Evolutionary conservation across 2,797 vertebrate species (phyloP).

Genomic region (Discoglossus pictus): DNA sequence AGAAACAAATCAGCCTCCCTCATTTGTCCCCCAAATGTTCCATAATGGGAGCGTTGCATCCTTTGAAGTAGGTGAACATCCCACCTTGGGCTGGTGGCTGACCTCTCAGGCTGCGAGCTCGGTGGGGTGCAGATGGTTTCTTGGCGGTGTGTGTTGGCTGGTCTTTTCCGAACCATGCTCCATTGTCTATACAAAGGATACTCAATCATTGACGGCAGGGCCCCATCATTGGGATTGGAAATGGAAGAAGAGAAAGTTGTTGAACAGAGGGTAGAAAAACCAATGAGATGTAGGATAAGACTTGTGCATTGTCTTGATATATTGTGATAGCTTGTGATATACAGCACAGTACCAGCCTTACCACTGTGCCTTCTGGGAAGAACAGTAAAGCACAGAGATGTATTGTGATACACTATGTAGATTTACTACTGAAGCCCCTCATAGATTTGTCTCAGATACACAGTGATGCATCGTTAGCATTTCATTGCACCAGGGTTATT

Average conservation of each 20-base stretch:
- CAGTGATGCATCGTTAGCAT: too few relatives aligned
- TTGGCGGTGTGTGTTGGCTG: neutral
- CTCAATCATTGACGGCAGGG: neutral
- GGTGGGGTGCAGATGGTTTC: conserved; percentile 1
- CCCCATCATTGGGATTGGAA: conserved; percentile 15
- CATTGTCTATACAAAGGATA: conserved; percentile 2
- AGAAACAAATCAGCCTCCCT: too few relatives aligned
- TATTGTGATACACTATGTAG: too few relatives aligned
- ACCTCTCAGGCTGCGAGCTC: neutral
- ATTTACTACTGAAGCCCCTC: too few relatives aligned
- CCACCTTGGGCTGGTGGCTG: neutral
- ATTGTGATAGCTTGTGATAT: neutral
- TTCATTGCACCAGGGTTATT: too few relatives aligned
- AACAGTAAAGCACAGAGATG: neutral
- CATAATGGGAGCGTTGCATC: too few relatives aligned
- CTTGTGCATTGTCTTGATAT: neutral
- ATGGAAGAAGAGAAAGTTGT: neutral
- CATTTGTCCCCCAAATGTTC: too few relatives aligned
- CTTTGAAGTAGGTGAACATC: neutral
- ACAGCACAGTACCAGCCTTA: neutral
- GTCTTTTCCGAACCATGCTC: neutral
- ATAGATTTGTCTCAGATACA: too few relatives aligned
- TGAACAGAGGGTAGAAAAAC: neutral
- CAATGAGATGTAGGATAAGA: neutral
- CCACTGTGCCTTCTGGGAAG: neutral